These are phyloP conservation scores for Nanger granti DNA, from an alignment of 2,113 vertebrate species.

Conservation along the genomic window DNA sequence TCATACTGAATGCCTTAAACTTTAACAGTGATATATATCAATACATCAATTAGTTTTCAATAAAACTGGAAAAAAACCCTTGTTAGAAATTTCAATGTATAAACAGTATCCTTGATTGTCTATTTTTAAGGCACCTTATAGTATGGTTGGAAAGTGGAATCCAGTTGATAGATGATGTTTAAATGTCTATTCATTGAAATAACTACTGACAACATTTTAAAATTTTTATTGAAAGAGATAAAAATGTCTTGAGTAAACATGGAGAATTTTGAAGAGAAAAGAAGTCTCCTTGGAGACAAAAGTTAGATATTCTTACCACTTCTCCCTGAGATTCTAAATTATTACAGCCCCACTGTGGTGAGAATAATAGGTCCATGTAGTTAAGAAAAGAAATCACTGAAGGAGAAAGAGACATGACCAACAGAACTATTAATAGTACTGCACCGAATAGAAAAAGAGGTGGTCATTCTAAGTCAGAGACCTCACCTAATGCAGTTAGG, in stretches of 20 bases:
- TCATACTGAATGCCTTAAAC: not conserved
- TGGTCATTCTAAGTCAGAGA: not conserved
- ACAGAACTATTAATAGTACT: not conserved
- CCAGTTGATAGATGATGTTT: not conserved
- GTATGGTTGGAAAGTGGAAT: not conserved
- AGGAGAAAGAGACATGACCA: not conserved
- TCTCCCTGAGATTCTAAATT: not conserved
- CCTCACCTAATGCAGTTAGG: not conserved
- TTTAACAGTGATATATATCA: not conserved
- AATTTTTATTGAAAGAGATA: not conserved
- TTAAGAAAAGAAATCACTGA: not conserved
- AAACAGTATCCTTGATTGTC: not conserved
- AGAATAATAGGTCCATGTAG: not conserved
- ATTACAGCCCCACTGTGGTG: not conserved
- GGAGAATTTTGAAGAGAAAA: not conserved
- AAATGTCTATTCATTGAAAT: not conserved
- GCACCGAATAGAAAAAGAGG: not conserved
- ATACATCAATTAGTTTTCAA: not conserved
- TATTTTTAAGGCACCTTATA: not conserved
- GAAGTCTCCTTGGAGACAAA: not conserved
- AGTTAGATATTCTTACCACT: not conserved
- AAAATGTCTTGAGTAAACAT: not conserved
- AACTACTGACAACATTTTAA: not conserved
- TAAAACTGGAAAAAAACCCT: not conserved
- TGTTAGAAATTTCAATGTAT: not conserved